Conservation (phyloP, 2,888 invertebrate species). For the Calliscelio sp. region DNA sequence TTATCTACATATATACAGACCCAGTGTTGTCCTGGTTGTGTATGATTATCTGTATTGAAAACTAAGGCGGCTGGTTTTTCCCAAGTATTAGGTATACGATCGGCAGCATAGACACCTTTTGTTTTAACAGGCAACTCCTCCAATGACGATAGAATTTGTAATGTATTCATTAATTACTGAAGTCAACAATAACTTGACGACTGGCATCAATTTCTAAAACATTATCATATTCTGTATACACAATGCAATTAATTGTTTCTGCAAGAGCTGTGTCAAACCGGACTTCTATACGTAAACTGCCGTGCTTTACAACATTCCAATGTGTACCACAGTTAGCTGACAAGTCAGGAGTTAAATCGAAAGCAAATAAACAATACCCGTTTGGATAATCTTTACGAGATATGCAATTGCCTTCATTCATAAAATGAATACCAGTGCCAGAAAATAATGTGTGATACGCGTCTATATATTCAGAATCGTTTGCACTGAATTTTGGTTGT, state of each 20-base stretch:
- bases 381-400: conserved; percentile 60
- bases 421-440: conserved; percentile 71
- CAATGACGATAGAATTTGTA: neutral
- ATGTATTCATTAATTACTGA: conserved; percentile 12
- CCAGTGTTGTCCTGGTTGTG: conserved; percentile 14
- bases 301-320: conserved; percentile 72
- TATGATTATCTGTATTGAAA: neutral
- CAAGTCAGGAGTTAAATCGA: conserved; percentile 78
- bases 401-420: conserved; percentile 72
- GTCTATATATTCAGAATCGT: conserved; percentile 67
- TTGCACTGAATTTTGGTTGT: conserved; percentile 66
- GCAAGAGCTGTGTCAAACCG: conserved; percentile 73
- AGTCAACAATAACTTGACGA: conserved; percentile 37
- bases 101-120: conserved; percentile 12
- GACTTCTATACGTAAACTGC: conserved; percentile 76
- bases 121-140: neutral
- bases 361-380: conserved; percentile 75
- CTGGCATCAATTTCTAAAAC: conserved; percentile 77
- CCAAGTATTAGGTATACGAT: neutral
- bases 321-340: conserved; percentile 71
- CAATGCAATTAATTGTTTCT: conserved; percentile 61
- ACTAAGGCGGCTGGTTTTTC: neutral
- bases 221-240: conserved; percentile 79
- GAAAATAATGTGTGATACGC: conserved; percentile 77
- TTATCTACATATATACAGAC: neutral